Evolutionary conservation across 2,113 vertebrate species (phyloP).

Genomic region (Ivindomyrus marchei): DNA sequence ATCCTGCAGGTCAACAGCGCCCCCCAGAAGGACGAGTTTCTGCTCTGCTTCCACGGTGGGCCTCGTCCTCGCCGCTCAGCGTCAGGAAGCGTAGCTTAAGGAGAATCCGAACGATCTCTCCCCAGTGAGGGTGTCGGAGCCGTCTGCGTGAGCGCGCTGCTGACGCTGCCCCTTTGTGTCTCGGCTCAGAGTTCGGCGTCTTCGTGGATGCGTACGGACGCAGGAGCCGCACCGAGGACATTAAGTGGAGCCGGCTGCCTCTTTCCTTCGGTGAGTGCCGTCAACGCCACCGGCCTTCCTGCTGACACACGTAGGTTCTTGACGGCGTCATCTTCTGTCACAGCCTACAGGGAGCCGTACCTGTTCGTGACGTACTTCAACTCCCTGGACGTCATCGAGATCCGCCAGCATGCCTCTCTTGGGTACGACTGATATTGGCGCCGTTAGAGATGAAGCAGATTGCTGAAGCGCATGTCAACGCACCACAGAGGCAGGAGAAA

Average conservation of each 20-base stretch:
- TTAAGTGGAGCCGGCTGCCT: constrained; percentile 95
- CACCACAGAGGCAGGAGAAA: neutral
- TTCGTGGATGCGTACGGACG: constrained; percentile 96
- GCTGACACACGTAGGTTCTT: neutral
- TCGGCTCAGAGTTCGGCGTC: constrained; percentile 82
- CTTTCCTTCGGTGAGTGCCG: constrained; percentile 81
- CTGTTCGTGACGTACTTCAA: constrained; percentile 98
- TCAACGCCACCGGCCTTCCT: too few relatives aligned
- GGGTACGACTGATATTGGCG: constrained; percentile 64
- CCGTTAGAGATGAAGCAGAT: neutral
- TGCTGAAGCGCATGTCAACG: neutral
- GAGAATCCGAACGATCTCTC: neutral
- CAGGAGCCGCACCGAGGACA: constrained; percentile 86
- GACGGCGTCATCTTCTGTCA: neutral
- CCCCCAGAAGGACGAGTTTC: constrained; percentile 90
- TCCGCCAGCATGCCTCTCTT: constrained; percentile 84
- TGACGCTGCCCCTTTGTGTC: neutral
- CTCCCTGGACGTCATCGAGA: constrained; percentile 95
- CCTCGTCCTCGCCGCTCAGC: neutral
- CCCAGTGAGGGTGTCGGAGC: neutral
- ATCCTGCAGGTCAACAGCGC: constrained; percentile 89
- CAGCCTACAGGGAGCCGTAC: constrained; percentile 95
- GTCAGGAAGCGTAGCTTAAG: neutral
- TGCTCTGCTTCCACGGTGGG: constrained; percentile 96
- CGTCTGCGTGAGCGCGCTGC: neutral